phyloP scores from a whole-genome alignment of 2,888 invertebrate genomes.

The Piscicola geometra region DNA sequence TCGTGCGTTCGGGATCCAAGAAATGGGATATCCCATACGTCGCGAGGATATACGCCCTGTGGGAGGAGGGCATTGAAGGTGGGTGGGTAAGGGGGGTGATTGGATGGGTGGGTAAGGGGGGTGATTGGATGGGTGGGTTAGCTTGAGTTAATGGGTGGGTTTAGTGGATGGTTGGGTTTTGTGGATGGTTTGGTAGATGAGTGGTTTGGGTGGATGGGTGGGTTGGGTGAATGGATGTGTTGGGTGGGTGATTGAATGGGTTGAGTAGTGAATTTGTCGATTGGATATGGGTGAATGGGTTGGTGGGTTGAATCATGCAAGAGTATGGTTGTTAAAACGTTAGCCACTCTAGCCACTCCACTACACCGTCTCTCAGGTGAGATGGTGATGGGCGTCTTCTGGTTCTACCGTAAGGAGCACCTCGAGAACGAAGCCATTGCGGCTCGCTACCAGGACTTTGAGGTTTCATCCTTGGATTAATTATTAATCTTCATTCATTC shows the following conservation, averaged over 20 bases:
- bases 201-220: no score
- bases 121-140: slow-evolving; percentile 54
- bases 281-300: no score
- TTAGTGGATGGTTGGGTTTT: not conserved
- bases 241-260: no score
- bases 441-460: slow-evolving; percentile 24
- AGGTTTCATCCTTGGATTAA: not conserved
- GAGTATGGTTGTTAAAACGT: no score
- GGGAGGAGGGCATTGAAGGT: slow-evolving; percentile 63
- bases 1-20: slow-evolving; percentile 76
- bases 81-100: not conserved
- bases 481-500: not conserved
- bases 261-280: no score
- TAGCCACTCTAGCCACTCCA: no score
- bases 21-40: slow-evolving; percentile 86
- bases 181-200: no score
- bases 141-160: not conserved
- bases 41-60: slow-evolving; percentile 85
- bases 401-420: slow-evolving; percentile 97
- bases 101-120: slow-evolving; percentile 96
- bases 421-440: slow-evolving; percentile 68
- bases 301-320: no score
- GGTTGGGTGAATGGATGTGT: no score
- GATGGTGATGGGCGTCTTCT: slow-evolving; percentile 92
- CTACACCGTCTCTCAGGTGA: no score